Evolutionary conservation across 2,888 invertebrate genomes (phyloP).

Genomic region (Rhogogaster chlorosoma): DNA sequence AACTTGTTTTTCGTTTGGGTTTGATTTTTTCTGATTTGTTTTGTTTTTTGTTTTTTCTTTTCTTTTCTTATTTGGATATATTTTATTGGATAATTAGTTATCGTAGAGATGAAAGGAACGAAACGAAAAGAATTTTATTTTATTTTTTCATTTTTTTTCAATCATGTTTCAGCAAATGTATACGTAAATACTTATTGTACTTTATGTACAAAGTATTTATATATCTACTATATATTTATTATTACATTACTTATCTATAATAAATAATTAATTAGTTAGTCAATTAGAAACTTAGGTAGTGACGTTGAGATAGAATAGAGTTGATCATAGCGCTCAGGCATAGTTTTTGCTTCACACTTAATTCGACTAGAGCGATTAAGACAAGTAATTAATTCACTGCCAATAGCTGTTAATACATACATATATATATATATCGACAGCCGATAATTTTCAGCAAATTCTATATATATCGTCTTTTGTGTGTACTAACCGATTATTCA

Average conservation of each 20-base stretch:
- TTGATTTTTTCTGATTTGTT: not conserved
- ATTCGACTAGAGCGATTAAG: slow-evolving; percentile 13
- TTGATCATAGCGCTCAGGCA: slow-evolving; percentile 46
- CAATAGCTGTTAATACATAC: slow-evolving; percentile 1
- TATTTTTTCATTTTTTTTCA: no score
- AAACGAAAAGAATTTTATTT: not conserved
- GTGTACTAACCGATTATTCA: slow-evolving; percentile 15
- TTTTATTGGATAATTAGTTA: not conserved
- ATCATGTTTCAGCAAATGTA: slow-evolving; percentile 24
- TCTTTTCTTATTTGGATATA: not conserved
- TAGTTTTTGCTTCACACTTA: slow-evolving; percentile 8
- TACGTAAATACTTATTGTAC: not conserved
- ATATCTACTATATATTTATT: not conserved
- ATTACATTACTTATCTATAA: not conserved
- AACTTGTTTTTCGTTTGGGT: not conserved
- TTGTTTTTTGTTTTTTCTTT: not conserved
- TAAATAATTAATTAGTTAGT: slow-evolving; percentile 43
- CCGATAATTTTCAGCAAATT: slow-evolving; percentile 40
- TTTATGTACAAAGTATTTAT: not conserved
- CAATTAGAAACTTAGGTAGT: slow-evolving; percentile 36
- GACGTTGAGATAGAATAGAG: slow-evolving; percentile 41
- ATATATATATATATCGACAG: slow-evolving; percentile 22
- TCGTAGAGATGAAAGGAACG: not conserved
- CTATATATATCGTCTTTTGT: slow-evolving; percentile 14
- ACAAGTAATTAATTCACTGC: slow-evolving; percentile 14